A percentile compares a stretch with the other conserved stretches of the same genome.
phyloP scores from a whole-genome alignment of 2,888 invertebrate species.

The Chloroclysta siterata region DNA sequence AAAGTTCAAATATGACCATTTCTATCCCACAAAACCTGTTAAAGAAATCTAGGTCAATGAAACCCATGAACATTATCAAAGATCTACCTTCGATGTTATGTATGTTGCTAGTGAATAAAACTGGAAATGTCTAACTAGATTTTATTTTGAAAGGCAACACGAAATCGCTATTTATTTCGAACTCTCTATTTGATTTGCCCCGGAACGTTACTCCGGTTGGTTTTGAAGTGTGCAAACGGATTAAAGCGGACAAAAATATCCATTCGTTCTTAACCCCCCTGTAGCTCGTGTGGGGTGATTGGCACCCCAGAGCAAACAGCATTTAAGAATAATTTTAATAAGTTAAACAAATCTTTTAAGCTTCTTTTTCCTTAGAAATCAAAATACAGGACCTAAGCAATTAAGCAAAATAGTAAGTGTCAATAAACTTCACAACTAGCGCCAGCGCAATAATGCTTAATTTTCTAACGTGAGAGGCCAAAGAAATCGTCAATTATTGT shows the following conservation, averaged over 20 bases:
- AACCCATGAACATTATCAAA: conserved; percentile 41
- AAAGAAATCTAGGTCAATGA: conserved; percentile 22
- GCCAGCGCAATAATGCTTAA: too few relatives aligned
- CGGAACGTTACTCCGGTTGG: conserved; percentile 47
- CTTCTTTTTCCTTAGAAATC: too few relatives aligned
- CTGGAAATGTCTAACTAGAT: conserved; percentile 65
- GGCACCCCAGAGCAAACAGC: conserved; percentile 7
- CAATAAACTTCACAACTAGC: too few relatives aligned
- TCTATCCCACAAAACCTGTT: too few relatives aligned
- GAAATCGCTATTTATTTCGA: conserved; percentile 64
- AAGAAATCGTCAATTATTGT: too few relatives aligned
- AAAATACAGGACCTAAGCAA: too few relatives aligned
- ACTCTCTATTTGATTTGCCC: conserved; percentile 65
- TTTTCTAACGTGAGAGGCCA: too few relatives aligned
- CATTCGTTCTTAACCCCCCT: conserved; percentile 43
- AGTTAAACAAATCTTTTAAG: too few relatives aligned
- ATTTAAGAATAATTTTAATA: not conserved
- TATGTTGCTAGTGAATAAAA: conserved; percentile 52
- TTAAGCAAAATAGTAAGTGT: too few relatives aligned
- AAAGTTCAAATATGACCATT: too few relatives aligned
- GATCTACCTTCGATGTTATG: conserved; percentile 48
- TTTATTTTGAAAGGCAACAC: conserved; percentile 64
- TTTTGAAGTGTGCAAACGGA: conserved; percentile 63
- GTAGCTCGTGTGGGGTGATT: conserved; percentile 2
- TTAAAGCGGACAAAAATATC: conserved; percentile 60